phyloP scores from a whole-genome alignment of 2,888 invertebrate genomes.

The Mythimna albipuncta region DNA sequence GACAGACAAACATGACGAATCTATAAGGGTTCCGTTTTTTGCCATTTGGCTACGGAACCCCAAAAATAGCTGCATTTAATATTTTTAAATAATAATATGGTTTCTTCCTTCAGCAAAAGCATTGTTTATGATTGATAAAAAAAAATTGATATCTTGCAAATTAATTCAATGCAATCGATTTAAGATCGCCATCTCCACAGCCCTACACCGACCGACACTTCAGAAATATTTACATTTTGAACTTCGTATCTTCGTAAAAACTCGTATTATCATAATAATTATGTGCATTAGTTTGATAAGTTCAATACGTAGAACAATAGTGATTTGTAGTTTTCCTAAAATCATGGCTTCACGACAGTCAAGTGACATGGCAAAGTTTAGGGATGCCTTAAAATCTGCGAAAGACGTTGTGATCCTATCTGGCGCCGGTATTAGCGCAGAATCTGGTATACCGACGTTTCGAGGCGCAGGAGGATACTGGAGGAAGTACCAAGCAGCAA shows the following conservation, averaged over 20 bases:
- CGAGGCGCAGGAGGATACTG: slow-evolving; percentile 94
- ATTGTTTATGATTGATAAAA: too few species aligned
- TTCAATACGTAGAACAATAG: slow-evolving; percentile 48
- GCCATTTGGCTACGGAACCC: too few species aligned
- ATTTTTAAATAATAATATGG: too few species aligned
- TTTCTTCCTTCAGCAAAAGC: too few species aligned
- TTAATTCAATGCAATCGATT: too few species aligned
- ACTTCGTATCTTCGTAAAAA: slow-evolving; percentile 17
- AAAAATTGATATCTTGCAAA: too few species aligned
- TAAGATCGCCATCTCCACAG: too few species aligned
- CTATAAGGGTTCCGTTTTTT: too few species aligned
- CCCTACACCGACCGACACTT: too few species aligned
- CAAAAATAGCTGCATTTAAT: too few species aligned
- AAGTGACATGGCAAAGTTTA: slow-evolving; percentile 82
- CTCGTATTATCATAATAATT: slow-evolving; percentile 21
- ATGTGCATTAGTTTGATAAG: slow-evolving; percentile 62
- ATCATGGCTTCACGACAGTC: slow-evolving; percentile 67
- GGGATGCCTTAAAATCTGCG: slow-evolving; percentile 87
- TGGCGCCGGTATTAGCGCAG: slow-evolving; percentile 93
- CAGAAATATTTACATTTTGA: slow-evolving; percentile 32
- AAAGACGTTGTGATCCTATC: slow-evolving; percentile 91
- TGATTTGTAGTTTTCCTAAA: slow-evolving; percentile 46
- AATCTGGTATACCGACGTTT: slow-evolving; percentile 95
- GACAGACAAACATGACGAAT: too few species aligned
- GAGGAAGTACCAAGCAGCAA: slow-evolving; percentile 72